phyloP scores from a whole-genome alignment of 1,140 invertebrate genomes.

The Zaprionus kolodkinae region DNA sequence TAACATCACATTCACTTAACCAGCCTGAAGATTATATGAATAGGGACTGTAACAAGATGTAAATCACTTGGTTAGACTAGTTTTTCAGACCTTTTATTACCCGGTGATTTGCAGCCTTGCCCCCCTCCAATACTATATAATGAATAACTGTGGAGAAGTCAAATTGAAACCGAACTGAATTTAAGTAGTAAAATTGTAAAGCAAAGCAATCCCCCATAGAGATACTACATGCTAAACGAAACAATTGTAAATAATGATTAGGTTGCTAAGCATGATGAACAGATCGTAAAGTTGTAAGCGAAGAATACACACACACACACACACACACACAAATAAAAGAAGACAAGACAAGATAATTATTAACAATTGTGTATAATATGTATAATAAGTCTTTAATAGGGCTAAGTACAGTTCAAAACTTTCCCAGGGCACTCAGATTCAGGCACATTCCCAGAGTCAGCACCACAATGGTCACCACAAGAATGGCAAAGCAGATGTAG shows the following conservation, averaged over 20 bases:
- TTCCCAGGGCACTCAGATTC: conserved; percentile 70
- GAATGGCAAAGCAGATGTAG: conserved; percentile 88
- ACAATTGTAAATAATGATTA: conserved; percentile 66
- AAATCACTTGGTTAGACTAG: neutral
- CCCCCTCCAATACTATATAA: neutral
- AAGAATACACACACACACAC: neutral
- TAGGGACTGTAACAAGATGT: neutral
- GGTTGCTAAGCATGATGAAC: conserved; percentile 46
- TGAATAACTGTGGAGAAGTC: conserved; percentile 3
- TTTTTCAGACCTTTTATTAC: neutral
- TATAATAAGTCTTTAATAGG: conserved; percentile 45
- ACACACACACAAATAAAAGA: conserved; percentile 26
- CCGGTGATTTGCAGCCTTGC: neutral
- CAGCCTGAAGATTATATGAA: neutral
- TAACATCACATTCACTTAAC: neutral
- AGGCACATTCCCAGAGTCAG: conserved; percentile 89
- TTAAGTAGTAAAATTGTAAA: conserved; percentile 72
- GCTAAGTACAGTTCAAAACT: conserved; percentile 47
- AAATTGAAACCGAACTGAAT: conserved; percentile 68
- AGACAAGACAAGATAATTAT: conserved; percentile 7
- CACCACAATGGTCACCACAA: conserved; percentile 86
- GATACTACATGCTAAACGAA: neutral
- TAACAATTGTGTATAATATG: conserved; percentile 27
- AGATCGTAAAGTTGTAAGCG: conserved; percentile 55
- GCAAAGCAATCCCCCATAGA: conserved; percentile 40